Conservation (phyloP, 2,797 vertebrate genomes). For the Chiroxiphia lanceolata region DNA sequence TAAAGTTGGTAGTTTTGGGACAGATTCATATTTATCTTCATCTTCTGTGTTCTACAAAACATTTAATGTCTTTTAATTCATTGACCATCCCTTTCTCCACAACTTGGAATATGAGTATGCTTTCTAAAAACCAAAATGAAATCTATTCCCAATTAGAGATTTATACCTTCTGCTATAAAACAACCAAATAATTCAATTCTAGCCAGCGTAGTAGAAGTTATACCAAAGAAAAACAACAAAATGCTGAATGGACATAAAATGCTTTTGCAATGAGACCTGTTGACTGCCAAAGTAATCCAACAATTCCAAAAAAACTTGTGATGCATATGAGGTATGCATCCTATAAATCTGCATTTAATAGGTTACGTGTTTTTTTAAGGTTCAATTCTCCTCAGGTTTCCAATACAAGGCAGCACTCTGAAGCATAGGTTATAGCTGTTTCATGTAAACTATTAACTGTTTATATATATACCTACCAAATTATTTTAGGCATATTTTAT, state of each 20-base stretch:
- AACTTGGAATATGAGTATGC: not conserved
- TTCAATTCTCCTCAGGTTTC: not conserved
- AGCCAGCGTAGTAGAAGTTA: not conserved
- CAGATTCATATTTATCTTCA: not conserved
- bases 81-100: not conserved
- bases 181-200: not conserved
- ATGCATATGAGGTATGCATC: not conserved
- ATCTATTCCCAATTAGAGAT: not conserved
- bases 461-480: not conserved
- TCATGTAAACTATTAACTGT: not conserved
- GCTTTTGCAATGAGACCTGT: not conserved
- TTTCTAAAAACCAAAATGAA: not conserved
- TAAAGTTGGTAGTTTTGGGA: not conserved
- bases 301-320: not conserved
- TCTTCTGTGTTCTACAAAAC: not conserved
- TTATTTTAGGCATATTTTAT: not conserved
- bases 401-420: not conserved
- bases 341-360: not conserved
- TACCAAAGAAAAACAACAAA: not conserved
- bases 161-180: not conserved
- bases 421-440: not conserved
- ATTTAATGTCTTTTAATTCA: not conserved
- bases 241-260: not conserved
- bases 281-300: constrained; percentile 26
- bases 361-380: not conserved